A percentile compares a stretch with the other conserved stretches of the same genome.
phyloP scores from a whole-genome alignment of 2,888 invertebrate species.

The Acleris literana region DNA sequence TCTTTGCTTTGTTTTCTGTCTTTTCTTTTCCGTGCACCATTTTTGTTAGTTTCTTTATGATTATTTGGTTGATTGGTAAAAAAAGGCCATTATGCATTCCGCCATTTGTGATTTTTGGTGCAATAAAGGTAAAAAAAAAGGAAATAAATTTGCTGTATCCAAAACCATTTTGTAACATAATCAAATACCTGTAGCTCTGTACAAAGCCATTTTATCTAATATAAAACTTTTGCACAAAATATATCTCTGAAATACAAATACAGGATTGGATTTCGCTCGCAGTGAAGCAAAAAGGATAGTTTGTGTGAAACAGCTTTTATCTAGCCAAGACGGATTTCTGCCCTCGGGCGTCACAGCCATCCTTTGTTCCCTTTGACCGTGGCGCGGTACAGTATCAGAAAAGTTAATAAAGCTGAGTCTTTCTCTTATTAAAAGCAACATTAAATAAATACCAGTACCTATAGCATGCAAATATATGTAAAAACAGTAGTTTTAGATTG shows the following conservation, averaged over 20 bases:
- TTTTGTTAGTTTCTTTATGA: too few relatives aligned
- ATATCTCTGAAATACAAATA: not conserved
- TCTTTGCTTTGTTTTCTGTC: too few relatives aligned
- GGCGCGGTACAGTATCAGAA: conserved; percentile 37
- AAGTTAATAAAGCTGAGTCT: conserved; percentile 1
- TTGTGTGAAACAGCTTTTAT: conserved; percentile 58
- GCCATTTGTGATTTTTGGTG: too few relatives aligned
- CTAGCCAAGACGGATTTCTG: conserved; percentile 51
- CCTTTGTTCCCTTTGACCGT: conserved; percentile 47
- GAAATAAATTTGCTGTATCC: too few relatives aligned
- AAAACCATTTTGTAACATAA: not conserved
- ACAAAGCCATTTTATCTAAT: not conserved
- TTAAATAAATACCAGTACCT: not conserved
- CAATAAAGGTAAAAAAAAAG: too few relatives aligned
- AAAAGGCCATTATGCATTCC: too few relatives aligned
- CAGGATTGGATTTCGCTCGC: conserved; percentile 12
- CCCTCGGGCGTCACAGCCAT: conserved; percentile 23
- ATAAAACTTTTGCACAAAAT: not conserved
- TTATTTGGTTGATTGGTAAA: too few relatives aligned
- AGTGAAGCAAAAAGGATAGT: conserved; percentile 54
- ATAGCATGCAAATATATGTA: too few relatives aligned
- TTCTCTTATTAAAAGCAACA: conserved; percentile 6
- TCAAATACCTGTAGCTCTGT: not conserved
- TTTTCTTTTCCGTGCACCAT: too few relatives aligned
- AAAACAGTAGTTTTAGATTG: too few relatives aligned